Base-by-base conservation (phyloP, 2,113 vertebrate genomes). In the Nesospiza acunhae region DNA sequence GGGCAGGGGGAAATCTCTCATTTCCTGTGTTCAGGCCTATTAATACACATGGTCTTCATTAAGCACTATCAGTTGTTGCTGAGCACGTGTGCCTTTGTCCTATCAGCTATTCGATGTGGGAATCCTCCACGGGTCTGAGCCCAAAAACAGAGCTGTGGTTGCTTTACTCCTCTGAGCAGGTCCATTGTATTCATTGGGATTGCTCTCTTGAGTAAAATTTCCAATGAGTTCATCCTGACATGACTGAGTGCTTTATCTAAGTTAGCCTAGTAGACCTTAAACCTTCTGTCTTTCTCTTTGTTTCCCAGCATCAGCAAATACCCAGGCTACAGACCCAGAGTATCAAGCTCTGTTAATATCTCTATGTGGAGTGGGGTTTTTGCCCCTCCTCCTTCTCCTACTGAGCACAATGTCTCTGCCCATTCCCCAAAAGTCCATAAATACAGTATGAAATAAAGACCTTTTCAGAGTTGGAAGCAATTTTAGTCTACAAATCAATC, bases 1-100 rank as follows among this genome's bases (percentile, higher is more conserved):
- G 68, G 74, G 67, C 47, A 41, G 79, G 33, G 87, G 79, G 79
- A 93, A 92, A 85, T 88, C 90, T 94, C 90, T 77, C 24, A 70
- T 95, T 96, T 96, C 91, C 94, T 81, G 39, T 81, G 42, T 47
- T 85, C 46, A 30, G 67, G 44, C 50, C 47, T 33, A 22, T 46
- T 73, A 47, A 50, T 62, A 33, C 82, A 74, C 72, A 14, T 39
- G 73, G 73, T 89, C n/a, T 89, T 84, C 26, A 2, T 93, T 89
- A 82, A 66, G 60, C 49, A 15, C 66, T 59, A 69, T 94, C 66
- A 35, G 49, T 68, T 63, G n/a, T 31, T 79, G 31, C 46, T 79
- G 73, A 77, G 41, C 66, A 64, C 4, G 1, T 41, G 39, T 2
- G 2, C 39, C 31, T 63, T 52, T 81, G 28, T 49, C 60, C 80